Conservation (phyloP, 2,888 invertebrate species). For the Acronicta leporina region DNA sequence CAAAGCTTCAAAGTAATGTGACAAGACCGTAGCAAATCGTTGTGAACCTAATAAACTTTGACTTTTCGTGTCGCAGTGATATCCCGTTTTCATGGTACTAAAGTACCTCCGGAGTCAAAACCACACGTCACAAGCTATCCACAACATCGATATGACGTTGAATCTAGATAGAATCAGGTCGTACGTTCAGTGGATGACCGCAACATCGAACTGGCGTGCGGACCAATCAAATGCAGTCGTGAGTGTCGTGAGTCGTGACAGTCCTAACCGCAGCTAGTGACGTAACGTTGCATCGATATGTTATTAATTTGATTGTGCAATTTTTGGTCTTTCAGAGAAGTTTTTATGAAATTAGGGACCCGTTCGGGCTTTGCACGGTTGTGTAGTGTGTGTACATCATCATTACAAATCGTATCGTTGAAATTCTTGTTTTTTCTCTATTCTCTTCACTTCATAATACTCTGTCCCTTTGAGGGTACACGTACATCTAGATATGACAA, state of each 20-base stretch:
- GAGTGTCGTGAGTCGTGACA: too few species aligned
- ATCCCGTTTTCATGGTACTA: neutral
- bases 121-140: constrained; percentile 16
- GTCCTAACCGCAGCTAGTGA: constrained; percentile 24
- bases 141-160: constrained; percentile 17
- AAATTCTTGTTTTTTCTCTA: too few species aligned
- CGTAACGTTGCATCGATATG: constrained; percentile 18
- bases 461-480: too few species aligned
- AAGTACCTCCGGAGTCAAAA: constrained; percentile 19
- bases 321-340: neutral
- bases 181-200: constrained; percentile 9
- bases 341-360: too few species aligned
- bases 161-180: constrained; percentile 32
- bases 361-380: too few species aligned
- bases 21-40: too few species aligned
- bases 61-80: too few species aligned
- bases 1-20: too few species aligned
- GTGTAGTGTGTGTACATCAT: too few species aligned
- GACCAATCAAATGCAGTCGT: constrained; percentile 42
- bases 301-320: neutral
- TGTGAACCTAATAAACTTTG: neutral
- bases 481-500: too few species aligned
- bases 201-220: constrained; percentile 27
- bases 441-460: too few species aligned
- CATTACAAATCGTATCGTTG: too few species aligned